A percentile compares a stretch with the other conserved stretches of the same genome.
These are phyloP conservation scores for Sterrhoptilus dennistouni DNA, from an alignment of 2,113 vertebrate genomes.

Conservation along the genomic window DNA sequence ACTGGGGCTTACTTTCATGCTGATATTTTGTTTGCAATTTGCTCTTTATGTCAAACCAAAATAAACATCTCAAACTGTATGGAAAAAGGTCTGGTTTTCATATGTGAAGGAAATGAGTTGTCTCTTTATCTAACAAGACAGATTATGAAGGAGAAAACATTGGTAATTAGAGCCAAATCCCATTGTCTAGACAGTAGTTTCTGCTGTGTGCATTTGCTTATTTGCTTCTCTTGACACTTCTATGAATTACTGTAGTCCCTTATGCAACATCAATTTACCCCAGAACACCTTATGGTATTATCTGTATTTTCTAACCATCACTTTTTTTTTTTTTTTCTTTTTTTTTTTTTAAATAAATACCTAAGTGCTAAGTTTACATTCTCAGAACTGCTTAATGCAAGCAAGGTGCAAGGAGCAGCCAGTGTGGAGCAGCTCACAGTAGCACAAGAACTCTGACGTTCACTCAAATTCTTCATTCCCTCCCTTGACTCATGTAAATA, in stretches of 20 bases:
- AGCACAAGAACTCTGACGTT: background rate
- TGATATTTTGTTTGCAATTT: conserved; percentile 23
- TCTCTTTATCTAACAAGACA: conserved; percentile 20
- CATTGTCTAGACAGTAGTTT: conserved; percentile 37
- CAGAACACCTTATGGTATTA: background rate
- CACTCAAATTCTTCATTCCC: background rate
- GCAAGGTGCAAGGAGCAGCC: rapidly evolving
- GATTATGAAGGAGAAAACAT: conserved; percentile 33
- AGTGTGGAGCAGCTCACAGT: background rate
- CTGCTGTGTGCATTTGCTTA: background rate
- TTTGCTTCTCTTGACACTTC: background rate
- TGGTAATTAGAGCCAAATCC: conserved; percentile 27
- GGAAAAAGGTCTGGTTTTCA: background rate
- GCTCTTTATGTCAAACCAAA: conserved; percentile 14
- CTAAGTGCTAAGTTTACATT: background rate
- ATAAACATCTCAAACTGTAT: background rate
- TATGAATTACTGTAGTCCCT: background rate
- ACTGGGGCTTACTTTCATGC: background rate
- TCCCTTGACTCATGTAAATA: background rate
- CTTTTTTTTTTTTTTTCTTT: background rate
- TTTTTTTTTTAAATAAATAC: background rate
- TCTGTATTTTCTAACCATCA: background rate
- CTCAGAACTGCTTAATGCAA: background rate
- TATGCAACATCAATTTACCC: background rate
- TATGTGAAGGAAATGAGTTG: conserved; percentile 32